A percentile compares a stretch with the other conserved stretches of the same genome.
Conservation (phyloP, 1,140 invertebrate genomes). For the Drosophila ambigua region DNA sequence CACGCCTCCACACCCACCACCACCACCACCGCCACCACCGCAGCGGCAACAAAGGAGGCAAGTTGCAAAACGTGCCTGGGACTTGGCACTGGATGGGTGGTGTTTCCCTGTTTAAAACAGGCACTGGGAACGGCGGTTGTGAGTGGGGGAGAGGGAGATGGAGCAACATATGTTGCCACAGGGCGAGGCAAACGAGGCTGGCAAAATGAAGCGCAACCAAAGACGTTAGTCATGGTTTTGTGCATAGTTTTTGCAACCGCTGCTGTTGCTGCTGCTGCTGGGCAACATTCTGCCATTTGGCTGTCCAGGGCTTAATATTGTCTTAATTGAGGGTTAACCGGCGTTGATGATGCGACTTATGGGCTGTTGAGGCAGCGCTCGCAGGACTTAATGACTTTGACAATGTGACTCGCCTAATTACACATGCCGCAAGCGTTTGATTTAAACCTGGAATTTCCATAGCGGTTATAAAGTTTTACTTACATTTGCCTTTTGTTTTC, state of each 20-base stretch:
- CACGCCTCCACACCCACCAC: constrained; percentile 13
- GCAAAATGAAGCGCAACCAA: constrained; percentile 78
- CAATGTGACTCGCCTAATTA: constrained; percentile 78
- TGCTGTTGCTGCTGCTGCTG: constrained; percentile 16
- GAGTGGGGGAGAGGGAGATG: constrained; percentile 21
- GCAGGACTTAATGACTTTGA: constrained; percentile 82
- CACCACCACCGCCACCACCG: too few species aligned
- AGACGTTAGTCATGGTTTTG: constrained; percentile 83
- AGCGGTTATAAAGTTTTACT: constrained; percentile 45
- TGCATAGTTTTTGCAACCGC: constrained; percentile 68
- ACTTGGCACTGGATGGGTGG: constrained; percentile 18
- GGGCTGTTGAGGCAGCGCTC: constrained; percentile 53
- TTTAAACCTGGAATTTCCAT: constrained; percentile 66
- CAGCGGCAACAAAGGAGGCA: constrained; percentile 10
- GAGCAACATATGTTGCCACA: constrained; percentile 75
- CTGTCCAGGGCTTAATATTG: constrained; percentile 80
- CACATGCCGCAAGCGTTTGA: constrained; percentile 63
- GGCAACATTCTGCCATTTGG: constrained; percentile 46
- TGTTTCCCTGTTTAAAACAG: constrained; percentile 36
- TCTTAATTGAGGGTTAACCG: constrained; percentile 84
- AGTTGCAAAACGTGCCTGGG: constrained; percentile 58
- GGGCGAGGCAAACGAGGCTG: constrained; percentile 37
- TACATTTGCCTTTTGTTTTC: constrained; percentile 68
- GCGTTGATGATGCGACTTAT: constrained; percentile 83
- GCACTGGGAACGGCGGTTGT: neutral